Conservation (phyloP, 92 coral and sea anemone species). For the Pocillopora meandrina region DNA sequence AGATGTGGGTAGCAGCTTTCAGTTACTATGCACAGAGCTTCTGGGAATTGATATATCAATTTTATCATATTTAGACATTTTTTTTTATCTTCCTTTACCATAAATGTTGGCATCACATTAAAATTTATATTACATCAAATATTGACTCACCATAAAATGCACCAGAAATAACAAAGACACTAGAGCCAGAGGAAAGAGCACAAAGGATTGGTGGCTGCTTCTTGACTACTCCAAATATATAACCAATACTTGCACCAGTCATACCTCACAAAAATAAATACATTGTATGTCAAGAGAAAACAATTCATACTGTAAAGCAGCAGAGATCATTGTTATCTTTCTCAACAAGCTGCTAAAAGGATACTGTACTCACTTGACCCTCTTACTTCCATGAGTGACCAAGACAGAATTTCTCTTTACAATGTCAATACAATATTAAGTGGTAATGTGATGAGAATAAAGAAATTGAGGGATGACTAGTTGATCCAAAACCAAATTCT, state of each 20-base stretch:
- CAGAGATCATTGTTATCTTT: background rate
- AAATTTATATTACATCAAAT: background rate
- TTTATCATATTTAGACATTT: too few species aligned
- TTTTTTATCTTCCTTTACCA: background rate
- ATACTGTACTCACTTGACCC: too few species aligned
- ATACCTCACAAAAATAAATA: slow-evolving; percentile 42
- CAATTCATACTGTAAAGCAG: background rate
- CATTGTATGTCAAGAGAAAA: background rate
- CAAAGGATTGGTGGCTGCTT: slow-evolving; percentile 44
- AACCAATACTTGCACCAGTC: slow-evolving; percentile 72
- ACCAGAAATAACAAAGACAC: slow-evolving; percentile 69
- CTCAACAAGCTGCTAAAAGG: too few species aligned
- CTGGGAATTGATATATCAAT: too few species aligned
- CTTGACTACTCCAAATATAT: slow-evolving; percentile 56
- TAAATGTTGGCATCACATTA: background rate
- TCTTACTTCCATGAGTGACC: too few species aligned
- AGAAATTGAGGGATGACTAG: too few species aligned
- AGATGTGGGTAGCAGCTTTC: too few species aligned
- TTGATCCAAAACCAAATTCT: too few species aligned
- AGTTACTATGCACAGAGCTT: background rate
- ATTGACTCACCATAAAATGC: slow-evolving; percentile 68
- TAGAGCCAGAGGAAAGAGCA: slow-evolving; percentile 61
- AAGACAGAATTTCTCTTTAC: too few species aligned
- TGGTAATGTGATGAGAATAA: too few species aligned
- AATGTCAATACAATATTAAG: too few species aligned